phyloP scores from a whole-genome alignment of 2,888 invertebrate species.

The Abrostola tripartita region DNA sequence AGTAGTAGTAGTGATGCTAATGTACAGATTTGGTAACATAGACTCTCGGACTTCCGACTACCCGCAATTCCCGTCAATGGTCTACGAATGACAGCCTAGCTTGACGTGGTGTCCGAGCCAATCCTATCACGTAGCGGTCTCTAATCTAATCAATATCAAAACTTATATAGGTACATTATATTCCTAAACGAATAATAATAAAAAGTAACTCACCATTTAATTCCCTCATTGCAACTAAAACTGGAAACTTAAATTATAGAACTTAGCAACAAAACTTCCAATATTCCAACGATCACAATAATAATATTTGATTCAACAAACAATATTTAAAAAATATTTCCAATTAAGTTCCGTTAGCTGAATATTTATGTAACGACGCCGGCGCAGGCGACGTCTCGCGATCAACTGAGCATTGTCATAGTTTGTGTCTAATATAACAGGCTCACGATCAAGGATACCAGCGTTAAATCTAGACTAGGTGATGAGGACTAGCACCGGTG shows the following conservation, averaged over 20 bases:
- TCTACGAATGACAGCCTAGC: too few species aligned
- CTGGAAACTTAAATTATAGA: background rate
- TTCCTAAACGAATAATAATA: too few species aligned
- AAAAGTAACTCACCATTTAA: conserved; percentile 30
- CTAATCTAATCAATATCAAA: too few species aligned
- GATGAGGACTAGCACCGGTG: background rate
- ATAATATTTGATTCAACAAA: background rate
- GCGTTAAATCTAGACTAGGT: conserved; percentile 20
- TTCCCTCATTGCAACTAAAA: conserved; percentile 31
- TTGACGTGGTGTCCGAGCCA: background rate
- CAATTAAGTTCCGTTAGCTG: conserved; percentile 22
- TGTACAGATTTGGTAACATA: too few species aligned
- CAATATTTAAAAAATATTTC: conserved; percentile 38
- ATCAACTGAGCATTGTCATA: conserved; percentile 44
- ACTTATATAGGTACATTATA: too few species aligned
- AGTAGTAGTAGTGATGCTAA: too few species aligned
- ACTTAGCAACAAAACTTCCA: background rate
- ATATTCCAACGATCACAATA: background rate
- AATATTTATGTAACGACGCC: conserved; percentile 30
- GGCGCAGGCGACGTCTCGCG: conserved; percentile 36
- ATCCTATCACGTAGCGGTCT: background rate
- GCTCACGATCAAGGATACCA: conserved; percentile 43
- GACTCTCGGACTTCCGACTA: too few species aligned
- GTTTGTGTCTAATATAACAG: conserved; percentile 44
- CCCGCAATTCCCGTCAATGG: too few species aligned